Percentiles rank a stretch among this genome's conserved stretches.
These are phyloP conservation scores for Thalassarche chlororhynchos DNA, from an alignment of 2,113 vertebrate species.

Conservation along the genomic window DNA sequence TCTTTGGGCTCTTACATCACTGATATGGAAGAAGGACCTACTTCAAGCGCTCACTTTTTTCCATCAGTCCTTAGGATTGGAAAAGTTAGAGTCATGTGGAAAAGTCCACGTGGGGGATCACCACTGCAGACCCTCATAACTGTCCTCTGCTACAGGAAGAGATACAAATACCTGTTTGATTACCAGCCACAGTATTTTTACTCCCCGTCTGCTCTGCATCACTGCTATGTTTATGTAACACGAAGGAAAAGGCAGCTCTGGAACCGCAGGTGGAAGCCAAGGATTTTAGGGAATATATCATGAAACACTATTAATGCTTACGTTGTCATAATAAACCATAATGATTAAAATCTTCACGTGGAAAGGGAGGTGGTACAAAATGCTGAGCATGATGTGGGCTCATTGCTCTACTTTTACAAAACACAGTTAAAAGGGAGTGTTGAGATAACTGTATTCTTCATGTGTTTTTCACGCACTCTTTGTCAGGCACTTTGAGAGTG, in stretches of 20 bases:
- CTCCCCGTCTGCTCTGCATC: not conserved
- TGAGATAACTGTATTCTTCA: not conserved
- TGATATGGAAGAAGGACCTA: not conserved
- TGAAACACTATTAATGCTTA: not conserved
- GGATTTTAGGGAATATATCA: not conserved
- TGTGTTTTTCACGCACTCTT: not conserved
- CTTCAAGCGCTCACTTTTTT: not conserved
- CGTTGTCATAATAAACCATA: not conserved
- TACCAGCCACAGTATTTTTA: not conserved
- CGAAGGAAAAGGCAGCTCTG: not conserved
- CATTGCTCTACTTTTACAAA: not conserved
- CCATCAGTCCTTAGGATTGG: not conserved
- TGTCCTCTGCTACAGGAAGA: not conserved
- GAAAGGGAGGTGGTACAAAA: not conserved
- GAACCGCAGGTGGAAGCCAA: not conserved
- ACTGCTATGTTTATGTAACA: not conserved
- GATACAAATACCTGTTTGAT: not conserved
- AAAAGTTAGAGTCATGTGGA: not conserved
- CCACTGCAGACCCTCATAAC: not conserved
- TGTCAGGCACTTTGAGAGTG: not conserved
- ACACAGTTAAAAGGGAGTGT: not conserved
- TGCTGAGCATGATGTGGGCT: not conserved
- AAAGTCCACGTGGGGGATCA: not conserved
- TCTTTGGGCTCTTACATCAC: not conserved
- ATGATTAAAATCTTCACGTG: not conserved